Conservation (phyloP, 2,888 invertebrate genomes). For the Zygaena filipendulae region DNA sequence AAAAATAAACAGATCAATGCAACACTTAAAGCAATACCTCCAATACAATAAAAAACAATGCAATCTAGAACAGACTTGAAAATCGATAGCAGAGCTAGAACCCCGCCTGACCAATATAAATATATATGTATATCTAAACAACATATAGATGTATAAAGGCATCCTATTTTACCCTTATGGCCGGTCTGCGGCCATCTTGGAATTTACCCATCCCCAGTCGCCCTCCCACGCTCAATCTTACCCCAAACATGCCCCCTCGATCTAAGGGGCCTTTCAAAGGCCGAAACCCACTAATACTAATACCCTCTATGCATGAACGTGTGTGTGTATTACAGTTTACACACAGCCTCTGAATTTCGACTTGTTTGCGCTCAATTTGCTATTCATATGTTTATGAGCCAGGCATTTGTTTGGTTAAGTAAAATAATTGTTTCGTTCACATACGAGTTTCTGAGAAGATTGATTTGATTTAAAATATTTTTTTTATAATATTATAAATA, state of each 20-base stretch:
- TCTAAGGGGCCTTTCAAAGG: conserved; percentile 63
- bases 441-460: too few relatives aligned
- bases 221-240: conserved; percentile 58
- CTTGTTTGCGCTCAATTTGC: conserved; percentile 30
- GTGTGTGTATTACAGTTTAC: conserved; percentile 23
- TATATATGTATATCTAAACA: conserved; percentile 38
- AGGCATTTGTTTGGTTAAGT: conserved; percentile 15
- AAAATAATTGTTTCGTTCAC: too few relatives aligned
- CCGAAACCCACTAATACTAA: conserved; percentile 67
- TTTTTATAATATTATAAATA: too few relatives aligned
- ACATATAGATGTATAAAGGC: conserved; percentile 50
- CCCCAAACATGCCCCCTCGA: conserved; percentile 61
- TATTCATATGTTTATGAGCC: conserved; percentile 23
- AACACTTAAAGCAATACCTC: too few relatives aligned
- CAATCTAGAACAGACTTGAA: too few relatives aligned
- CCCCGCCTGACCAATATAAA: conserved; percentile 51
- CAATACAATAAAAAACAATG: too few relatives aligned
- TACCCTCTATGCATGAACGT: conserved; percentile 45
- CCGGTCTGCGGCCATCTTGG: conserved; percentile 66
- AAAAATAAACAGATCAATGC: too few relatives aligned
- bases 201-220: conserved; percentile 39
- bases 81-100: conserved; percentile 39
- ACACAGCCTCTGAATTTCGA: conserved; percentile 24
- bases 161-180: conserved; percentile 67
- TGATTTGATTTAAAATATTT: too few relatives aligned